Conservation (phyloP, 1,140 invertebrate genomes). For the Dryas iulia region DNA sequence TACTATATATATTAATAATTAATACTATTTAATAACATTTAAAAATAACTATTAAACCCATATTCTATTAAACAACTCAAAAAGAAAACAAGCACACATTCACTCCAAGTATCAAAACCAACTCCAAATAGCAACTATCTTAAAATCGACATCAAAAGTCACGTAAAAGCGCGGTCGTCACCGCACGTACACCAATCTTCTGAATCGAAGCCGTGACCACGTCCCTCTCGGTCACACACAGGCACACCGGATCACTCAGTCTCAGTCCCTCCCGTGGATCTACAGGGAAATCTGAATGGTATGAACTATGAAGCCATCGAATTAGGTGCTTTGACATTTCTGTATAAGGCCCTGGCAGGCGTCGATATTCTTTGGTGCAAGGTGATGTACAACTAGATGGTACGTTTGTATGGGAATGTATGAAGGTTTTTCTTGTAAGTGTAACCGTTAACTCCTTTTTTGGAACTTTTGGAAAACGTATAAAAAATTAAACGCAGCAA, state of each 20-base stretch:
- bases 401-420: no score
- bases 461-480: no score
- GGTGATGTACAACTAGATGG: no score
- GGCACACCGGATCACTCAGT: conserved; percentile 24
- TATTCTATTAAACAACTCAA: not conserved
- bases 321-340: conserved; percentile 76
- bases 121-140: conserved; percentile 19
- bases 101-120: conserved; percentile 22
- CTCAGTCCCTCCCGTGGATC: conserved; percentile 48
- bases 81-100: not conserved
- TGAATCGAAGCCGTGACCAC: conserved; percentile 69
- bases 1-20: no score
- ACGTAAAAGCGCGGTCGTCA: conserved; percentile 72
- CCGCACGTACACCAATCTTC: conserved; percentile 77
- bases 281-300: conserved; percentile 75
- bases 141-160: conserved; percentile 56
- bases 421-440: not conserved
- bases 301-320: conserved; percentile 61
- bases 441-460: no score
- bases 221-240: conserved; percentile 44
- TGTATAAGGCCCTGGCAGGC: conserved; percentile 68
- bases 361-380: conserved; percentile 48
- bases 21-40: not conserved
- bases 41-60: no score
- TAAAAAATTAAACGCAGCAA: not conserved